Percentiles rank a stretch among this genome's conserved stretches.
Conservation (phyloP, 2,113 vertebrate species). For the Mola mola region DNA sequence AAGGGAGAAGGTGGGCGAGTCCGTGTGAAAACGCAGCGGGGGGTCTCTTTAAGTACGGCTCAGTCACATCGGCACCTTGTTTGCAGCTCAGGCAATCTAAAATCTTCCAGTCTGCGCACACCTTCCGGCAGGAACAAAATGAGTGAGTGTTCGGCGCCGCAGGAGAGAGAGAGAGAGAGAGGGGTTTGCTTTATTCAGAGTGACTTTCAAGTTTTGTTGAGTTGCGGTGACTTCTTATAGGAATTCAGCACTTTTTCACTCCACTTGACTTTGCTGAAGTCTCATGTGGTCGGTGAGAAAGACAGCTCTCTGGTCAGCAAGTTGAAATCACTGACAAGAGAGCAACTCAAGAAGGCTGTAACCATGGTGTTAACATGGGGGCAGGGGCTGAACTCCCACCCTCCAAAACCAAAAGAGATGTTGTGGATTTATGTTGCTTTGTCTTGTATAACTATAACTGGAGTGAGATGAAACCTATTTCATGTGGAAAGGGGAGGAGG, state of each 20-base stretch:
- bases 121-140: constrained; percentile 60
- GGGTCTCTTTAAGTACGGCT: constrained; percentile 59
- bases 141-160: constrained; percentile 22
- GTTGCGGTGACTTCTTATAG: constrained; percentile 14
- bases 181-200: constrained; percentile 43
- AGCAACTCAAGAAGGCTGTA: too few species aligned
- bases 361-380: too few species aligned
- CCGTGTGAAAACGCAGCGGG: constrained; percentile 63
- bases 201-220: constrained; percentile 51
- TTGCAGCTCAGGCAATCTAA: constrained; percentile 41
- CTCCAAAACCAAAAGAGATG: too few species aligned
- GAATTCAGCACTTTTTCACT: constrained; percentile 9
- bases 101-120: constrained; percentile 43
- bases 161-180: constrained; percentile 22
- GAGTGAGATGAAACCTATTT: too few species aligned
- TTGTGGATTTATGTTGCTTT: too few species aligned
- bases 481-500: too few species aligned
- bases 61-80: constrained; percentile 56
- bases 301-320: too few species aligned
- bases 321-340: too few species aligned
- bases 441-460: too few species aligned
- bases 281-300: too few species aligned
- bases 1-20: constrained; percentile 48
- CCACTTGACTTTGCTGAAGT: too few species aligned
- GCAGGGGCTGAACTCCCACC: too few species aligned